phyloP scores from a whole-genome alignment of 1,140 invertebrate genomes.

The Bombus sylvicola region DNA sequence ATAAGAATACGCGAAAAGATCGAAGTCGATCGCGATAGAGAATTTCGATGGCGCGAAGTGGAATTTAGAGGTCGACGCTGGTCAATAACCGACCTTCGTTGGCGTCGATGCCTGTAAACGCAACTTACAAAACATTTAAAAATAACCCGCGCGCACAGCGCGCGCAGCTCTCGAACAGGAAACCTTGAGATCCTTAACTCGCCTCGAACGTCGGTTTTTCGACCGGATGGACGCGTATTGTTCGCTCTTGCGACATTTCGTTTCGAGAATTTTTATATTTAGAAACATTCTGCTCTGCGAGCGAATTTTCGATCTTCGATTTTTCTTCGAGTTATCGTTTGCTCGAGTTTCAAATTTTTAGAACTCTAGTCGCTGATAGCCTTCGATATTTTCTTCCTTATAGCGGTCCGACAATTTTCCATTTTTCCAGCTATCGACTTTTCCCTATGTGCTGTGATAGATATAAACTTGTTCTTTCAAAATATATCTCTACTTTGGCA shows the following conservation, averaged over 20 bases:
- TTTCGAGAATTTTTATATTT: conserved; percentile 9
- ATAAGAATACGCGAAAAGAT: not conserved
- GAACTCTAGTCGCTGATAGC: not conserved
- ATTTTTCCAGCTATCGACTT: too few relatives aligned
- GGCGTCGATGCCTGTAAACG: conserved; percentile 28
- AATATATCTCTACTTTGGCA: too few relatives aligned
- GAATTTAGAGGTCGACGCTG: conserved; percentile 59
- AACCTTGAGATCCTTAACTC: conserved; percentile 58
- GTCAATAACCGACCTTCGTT: conserved; percentile 69
- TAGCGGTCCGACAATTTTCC: too few relatives aligned
- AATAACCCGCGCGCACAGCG: conserved; percentile 54
- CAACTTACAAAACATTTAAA: conserved; percentile 66
- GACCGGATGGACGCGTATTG: not conserved
- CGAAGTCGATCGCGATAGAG: not conserved
- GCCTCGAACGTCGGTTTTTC: conserved; percentile 15
- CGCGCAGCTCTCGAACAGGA: conserved; percentile 40
- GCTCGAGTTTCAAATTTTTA: too few relatives aligned
- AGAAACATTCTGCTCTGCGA: not conserved
- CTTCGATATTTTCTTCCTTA: not conserved
- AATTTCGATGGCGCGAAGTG: conserved; percentile 20
- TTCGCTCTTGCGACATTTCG: not conserved
- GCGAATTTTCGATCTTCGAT: not conserved
- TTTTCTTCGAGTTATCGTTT: not conserved
- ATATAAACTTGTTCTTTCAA: too few relatives aligned
- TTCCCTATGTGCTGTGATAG: too few relatives aligned